Evolutionary conservation across 2,113 vertebrate species (phyloP).

Genomic region (Helogale parvula): DNA sequence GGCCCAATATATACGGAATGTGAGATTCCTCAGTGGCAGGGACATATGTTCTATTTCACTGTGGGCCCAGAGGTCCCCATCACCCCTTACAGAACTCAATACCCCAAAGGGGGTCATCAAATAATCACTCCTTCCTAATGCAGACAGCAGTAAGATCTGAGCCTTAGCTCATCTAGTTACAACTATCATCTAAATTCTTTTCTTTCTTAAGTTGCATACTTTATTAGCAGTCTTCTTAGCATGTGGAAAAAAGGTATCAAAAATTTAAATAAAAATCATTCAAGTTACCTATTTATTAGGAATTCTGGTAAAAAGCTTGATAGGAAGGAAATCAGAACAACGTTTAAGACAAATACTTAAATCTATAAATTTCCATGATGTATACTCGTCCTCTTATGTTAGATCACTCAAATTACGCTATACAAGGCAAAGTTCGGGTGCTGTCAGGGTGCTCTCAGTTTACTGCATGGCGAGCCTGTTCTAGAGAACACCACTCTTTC

Average conservation of each 20-base stretch:
- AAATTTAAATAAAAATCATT: conserved; percentile 19
- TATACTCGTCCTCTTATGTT: not conserved
- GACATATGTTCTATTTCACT: not conserved
- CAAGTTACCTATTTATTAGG: conserved; percentile 7
- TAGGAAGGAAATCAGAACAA: not conserved
- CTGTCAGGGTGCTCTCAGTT: not conserved
- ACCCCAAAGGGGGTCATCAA: not conserved
- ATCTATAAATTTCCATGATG: not conserved
- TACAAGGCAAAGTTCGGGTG: not conserved
- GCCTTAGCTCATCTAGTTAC: not conserved
- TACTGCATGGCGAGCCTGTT: not conserved
- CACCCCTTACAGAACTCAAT: too few relatives aligned
- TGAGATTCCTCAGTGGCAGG: not conserved
- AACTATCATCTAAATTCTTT: not conserved
- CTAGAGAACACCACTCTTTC: not conserved
- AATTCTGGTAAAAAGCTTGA: not conserved
- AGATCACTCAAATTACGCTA: not conserved
- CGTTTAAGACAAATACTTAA: not conserved
- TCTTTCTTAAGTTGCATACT: not conserved
- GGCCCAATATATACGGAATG: not conserved
- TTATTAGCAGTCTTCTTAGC: not conserved
- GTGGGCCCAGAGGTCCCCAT: not conserved
- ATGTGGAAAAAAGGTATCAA: not conserved
- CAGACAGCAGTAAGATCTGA: not conserved
- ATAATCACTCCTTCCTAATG: not conserved